phyloP scores from a whole-genome alignment of 2,888 invertebrate species.

The Sarcophaga variegata region DNA sequence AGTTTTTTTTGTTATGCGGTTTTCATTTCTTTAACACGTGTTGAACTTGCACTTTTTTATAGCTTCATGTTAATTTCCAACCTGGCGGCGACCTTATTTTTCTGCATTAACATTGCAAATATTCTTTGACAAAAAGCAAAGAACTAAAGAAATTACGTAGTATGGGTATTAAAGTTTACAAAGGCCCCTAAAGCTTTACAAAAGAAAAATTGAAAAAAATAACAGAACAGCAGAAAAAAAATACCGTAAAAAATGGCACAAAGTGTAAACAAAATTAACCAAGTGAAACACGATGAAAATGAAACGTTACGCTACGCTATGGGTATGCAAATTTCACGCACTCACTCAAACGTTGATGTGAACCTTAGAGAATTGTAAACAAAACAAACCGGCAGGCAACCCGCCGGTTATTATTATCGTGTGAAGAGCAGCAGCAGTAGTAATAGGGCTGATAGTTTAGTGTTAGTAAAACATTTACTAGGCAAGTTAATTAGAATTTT shows the following conservation, averaged over 20 bases:
- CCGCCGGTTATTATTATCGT: too few species aligned
- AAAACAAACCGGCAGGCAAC: background rate
- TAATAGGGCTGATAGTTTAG: background rate
- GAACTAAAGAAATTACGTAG: background rate
- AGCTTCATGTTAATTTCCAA: too few species aligned
- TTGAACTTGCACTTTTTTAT: too few species aligned
- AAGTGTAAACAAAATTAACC: slow-evolving; percentile 47
- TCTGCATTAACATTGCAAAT: background rate
- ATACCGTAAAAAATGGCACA: background rate
- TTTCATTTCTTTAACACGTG: too few species aligned
- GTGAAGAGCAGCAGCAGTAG: background rate
- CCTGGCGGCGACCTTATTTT: too few species aligned
- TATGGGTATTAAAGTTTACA: background rate
- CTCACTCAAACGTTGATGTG: background rate
- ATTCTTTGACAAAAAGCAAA: background rate
- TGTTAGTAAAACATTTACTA: slow-evolving; percentile 27
- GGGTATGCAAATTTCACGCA: background rate
- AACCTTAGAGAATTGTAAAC: slow-evolving; percentile 2
- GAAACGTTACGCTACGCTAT: slow-evolving; percentile 2
- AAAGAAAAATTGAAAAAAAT: background rate
- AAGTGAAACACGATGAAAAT: slow-evolving; percentile 43
- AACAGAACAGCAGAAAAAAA: background rate
- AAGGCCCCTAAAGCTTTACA: slow-evolving; percentile 26
- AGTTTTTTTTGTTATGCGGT: too few species aligned
- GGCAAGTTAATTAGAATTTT: slow-evolving; percentile 53